Evolutionary conservation across 2,797 vertebrate genomes (phyloP), one percentile per base, ranked within the genome.

Genomic region (Cercopithecus hamlyni): DNA sequence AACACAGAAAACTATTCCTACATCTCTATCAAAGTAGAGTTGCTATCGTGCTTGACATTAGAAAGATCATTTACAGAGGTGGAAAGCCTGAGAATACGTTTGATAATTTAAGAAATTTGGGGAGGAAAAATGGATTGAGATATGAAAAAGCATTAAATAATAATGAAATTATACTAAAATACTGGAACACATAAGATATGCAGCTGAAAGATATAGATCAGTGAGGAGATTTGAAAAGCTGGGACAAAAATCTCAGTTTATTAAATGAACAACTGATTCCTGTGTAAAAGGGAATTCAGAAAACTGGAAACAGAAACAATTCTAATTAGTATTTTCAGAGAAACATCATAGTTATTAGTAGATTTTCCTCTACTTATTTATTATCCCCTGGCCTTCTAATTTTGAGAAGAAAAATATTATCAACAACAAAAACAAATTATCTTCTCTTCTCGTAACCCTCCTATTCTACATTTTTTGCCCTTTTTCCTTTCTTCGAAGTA

Each of bases 291-390:
- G 82, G 61, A 92, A 93, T 76, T 50, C 41, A 81, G 15, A 19
- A 15, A 80, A 61, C 89, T 87, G 26, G 58, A 95, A 94, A 79
- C 77, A 83, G 73, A 81, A 64, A 26, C 13, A 87, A 89, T 91
- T 90, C 83, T 96, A 94, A 93, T 90, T 97, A 83, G 85, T 91
- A 73, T 92, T 94, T 96, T 97, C 84, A 90, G 81, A 93, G 33
- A 87, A 33, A 95, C 36, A 77, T 4, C 39, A 48, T 61, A 58
- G 36, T 95, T 92, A 90, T 90, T 97, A 91, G 64, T 96, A 88
- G 4, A 75, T 95, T 95, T 90, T 92, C 73, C 24, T 88, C 26
- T 83, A 67, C 73, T 93, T 95, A 79, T 94, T 87, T 97, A 87
- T 94, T 87, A 72, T 93, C 70, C 24, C 26, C 24, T 12, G 52